Percentiles rank a stretch among this genome's conserved stretches.
Evolutionary conservation across 2,113 vertebrate species (phyloP).

Genomic region (Microcebus murinus): DNA sequence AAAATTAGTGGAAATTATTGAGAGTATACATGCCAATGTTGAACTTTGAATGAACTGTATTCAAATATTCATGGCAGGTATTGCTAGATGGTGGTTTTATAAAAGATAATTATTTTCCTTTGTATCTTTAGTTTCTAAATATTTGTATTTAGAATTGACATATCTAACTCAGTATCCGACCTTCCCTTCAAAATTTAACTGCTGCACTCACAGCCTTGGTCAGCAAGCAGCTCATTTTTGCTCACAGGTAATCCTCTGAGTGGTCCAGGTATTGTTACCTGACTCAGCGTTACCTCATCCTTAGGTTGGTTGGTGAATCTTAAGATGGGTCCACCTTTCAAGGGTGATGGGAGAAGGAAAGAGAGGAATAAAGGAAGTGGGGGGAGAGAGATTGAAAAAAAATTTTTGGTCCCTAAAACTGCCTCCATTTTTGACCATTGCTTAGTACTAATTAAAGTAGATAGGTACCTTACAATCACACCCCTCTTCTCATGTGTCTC

Average conservation of each 20-base stretch:
- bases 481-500: background rate
- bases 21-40: background rate
- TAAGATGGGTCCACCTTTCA: background rate
- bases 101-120: background rate
- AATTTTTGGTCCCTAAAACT: background rate
- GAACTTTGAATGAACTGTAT: background rate
- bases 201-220: background rate
- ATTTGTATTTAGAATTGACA: background rate
- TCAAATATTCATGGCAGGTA: background rate
- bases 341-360: background rate
- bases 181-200: background rate
- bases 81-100: background rate
- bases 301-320: background rate
- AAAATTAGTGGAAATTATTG: background rate
- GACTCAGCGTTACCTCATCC: background rate
- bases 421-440: background rate
- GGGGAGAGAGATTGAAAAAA: too few species aligned
- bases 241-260: background rate
- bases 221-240: background rate
- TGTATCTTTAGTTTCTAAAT: background rate
- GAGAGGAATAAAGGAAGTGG: fast-evolving
- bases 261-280: background rate
- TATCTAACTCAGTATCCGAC: background rate
- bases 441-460: background rate
- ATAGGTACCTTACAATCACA: background rate